phyloP scores from a whole-genome alignment of 2,797 vertebrate species.

The Hipposideros larvatus region DNA sequence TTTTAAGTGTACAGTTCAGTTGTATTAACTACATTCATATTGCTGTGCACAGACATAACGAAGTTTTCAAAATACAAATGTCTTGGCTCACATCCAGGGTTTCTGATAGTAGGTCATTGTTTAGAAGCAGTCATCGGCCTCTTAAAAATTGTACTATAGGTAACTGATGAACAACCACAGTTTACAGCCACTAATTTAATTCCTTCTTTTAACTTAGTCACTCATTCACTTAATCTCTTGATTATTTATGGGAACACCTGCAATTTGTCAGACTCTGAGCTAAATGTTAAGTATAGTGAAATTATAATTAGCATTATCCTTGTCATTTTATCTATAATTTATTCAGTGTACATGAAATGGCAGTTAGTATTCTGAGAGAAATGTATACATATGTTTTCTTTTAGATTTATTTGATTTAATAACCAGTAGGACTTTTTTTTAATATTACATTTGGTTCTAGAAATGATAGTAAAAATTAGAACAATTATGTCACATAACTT shows the following conservation, averaged over 20 bases:
- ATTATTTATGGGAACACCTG: slow-evolving; percentile 34
- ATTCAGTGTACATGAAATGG: background rate
- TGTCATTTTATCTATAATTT: background rate
- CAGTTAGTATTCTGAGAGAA: background rate
- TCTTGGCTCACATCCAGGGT: background rate
- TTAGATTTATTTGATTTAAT: background rate
- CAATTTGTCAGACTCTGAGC: background rate
- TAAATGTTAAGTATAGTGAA: background rate
- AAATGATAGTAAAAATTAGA: slow-evolving; percentile 35
- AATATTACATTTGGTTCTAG: background rate
- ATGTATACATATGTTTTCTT: background rate
- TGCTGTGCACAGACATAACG: background rate
- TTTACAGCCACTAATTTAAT: slow-evolving; percentile 16
- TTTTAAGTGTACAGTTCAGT: background rate
- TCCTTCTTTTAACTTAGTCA: slow-evolving; percentile 26
- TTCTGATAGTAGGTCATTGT: background rate
- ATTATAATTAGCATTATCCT: background rate
- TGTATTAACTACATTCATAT: background rate
- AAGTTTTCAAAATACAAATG: background rate
- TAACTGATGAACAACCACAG: background rate
- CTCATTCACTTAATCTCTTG: slow-evolving; percentile 33
- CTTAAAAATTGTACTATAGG: background rate
- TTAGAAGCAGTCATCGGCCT: background rate
- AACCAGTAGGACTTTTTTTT: background rate
- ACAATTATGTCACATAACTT: background rate